A percentile compares a stretch with the other conserved stretches of the same genome.
phyloP scores from a whole-genome alignment of 2,888 invertebrate genomes.

The Rhingia rostrata region DNA sequence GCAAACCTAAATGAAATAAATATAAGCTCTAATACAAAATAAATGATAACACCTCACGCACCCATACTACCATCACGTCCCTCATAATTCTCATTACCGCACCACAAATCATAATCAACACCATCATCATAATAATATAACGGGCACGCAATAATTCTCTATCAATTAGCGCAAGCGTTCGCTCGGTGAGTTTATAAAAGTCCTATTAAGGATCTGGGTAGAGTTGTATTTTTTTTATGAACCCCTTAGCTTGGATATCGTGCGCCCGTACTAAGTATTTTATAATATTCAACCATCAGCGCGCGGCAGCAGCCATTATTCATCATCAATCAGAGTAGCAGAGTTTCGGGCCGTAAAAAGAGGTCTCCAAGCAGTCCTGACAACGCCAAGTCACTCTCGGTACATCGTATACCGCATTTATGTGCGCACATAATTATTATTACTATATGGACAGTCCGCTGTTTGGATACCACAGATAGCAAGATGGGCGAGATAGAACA shows the following conservation, averaged over 20 bases:
- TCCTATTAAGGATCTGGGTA: slow-evolving; percentile 51
- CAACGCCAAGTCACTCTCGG: slow-evolving; percentile 51
- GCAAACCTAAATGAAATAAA: too few relatives aligned
- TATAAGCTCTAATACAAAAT: too few relatives aligned
- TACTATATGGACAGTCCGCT: slow-evolving; percentile 50
- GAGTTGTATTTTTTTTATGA: slow-evolving; percentile 57
- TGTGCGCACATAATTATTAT: slow-evolving; percentile 68
- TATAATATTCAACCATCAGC: slow-evolving; percentile 34
- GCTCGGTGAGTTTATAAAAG: slow-evolving; percentile 61
- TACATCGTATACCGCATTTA: slow-evolving; percentile 59
- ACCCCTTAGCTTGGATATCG: slow-evolving; percentile 55
- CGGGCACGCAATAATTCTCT: slow-evolving; percentile 49
- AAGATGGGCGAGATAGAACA: slow-evolving; percentile 1
- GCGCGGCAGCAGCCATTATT: slow-evolving; percentile 42
- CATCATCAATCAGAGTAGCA: slow-evolving; percentile 69
- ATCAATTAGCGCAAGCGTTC: slow-evolving; percentile 67
- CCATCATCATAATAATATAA: slow-evolving; percentile 44
- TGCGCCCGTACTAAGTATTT: slow-evolving; percentile 51
- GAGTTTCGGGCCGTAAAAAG: slow-evolving; percentile 67
- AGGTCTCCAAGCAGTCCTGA: slow-evolving; percentile 35
- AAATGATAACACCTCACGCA: too few relatives aligned
- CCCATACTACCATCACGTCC: not conserved
- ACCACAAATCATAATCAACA: slow-evolving; percentile 53
- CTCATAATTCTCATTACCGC: slow-evolving; percentile 23
- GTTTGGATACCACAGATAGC: slow-evolving; percentile 36